phyloP scores from a whole-genome alignment of 2,888 invertebrate genomes.

The Napeogenes inachia region DNA sequence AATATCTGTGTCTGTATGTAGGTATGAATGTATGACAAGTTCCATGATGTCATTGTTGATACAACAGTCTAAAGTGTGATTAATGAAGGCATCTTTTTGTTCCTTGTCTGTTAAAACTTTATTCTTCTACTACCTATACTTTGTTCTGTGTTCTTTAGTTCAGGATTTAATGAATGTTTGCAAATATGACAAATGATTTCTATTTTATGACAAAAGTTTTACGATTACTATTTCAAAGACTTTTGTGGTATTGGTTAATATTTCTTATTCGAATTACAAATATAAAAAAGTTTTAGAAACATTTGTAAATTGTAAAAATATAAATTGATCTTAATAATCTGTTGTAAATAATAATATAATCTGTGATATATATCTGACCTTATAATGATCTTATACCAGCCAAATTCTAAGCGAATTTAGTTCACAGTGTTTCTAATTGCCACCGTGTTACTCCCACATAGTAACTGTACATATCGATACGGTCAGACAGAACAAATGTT shows the following conservation, averaged over 20 bases:
- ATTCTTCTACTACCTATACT: too few species aligned
- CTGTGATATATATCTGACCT: too few species aligned
- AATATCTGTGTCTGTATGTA: neutral
- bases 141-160: too few species aligned
- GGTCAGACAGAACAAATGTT: conserved; percentile 21
- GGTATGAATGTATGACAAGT: conserved; percentile 9
- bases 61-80: conserved; percentile 14
- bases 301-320: neutral
- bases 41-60: conserved; percentile 16
- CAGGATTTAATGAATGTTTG: too few species aligned
- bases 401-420: conserved; percentile 18
- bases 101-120: conserved; percentile 1
- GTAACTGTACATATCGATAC: conserved; percentile 35
- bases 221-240: too few species aligned
- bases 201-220: too few species aligned
- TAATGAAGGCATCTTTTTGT: conserved; percentile 10
- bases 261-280: too few species aligned
- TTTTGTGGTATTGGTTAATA: too few species aligned
- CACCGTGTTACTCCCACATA: conserved; percentile 40
- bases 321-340: neutral
- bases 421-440: conserved; percentile 42
- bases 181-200: too few species aligned
- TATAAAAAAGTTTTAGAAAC: neutral
- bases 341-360: too few species aligned
- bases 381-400: conserved; percentile 4